Base-by-base conservation (phyloP, 2,113 vertebrate species). In the Dromas ardeola region DNA sequence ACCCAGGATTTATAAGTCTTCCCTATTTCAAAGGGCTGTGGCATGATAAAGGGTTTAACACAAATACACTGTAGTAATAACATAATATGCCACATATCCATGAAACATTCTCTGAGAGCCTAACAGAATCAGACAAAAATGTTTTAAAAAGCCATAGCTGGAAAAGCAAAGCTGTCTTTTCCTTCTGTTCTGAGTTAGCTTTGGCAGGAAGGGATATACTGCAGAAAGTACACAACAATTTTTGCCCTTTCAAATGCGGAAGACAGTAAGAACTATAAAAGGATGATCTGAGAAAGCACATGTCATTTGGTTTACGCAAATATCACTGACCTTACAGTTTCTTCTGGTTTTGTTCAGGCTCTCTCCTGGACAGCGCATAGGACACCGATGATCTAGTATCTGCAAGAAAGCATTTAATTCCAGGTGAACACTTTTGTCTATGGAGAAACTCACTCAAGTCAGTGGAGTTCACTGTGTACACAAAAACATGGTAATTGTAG, bases 101-200 rank as follows among this genome's bases (percentile, higher is more conserved):
- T 80, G 74, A 83, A 87, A 69, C 13, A 29, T 73, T 82, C 62
- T 88, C 74, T 61, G 63, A 23, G 29, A 96, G 63, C 87, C 53
- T 62, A 93, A 80, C 22, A 25, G 47, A 92, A 69, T 79, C 45
- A 56, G 73, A 81, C n/a, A 93, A 90, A 95, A 96, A 94, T 62
- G 42, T 36, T 90, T 88, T 67, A 6, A 82, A 93, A 94, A 90
- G 50, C 32, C 38, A 40, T 59, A 92, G 65, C 56, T 93, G 72
- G 83, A 88, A 95, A 80, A 95, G 72, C 43, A 86, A 83, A 93
- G 40, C 77, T 93, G 43, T 56, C 82, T 92, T 84, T 88, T 90
- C 53, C 85, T 94, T 96, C 90, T 94, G 67, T 81, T 97, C 72
- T 3, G 4, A 95, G 63, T 70, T 80, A 92, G 42, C 67, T 90